These are phyloP conservation scores for Epinephelus malabaricus DNA, from an alignment of 2,797 vertebrate genomes.

Conservation along the genomic window DNA sequence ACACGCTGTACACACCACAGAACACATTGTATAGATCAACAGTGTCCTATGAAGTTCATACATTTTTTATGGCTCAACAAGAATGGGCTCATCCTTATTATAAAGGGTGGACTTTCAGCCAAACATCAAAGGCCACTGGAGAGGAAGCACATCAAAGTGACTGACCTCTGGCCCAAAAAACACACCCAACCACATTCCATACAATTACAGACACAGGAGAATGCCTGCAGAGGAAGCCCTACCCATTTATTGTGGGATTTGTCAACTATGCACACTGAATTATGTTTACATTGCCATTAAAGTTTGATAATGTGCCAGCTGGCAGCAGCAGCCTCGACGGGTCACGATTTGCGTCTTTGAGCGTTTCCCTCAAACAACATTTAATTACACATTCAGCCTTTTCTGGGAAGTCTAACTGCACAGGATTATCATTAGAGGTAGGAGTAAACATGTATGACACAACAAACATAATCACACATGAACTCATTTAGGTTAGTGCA, in stretches of 20 bases:
- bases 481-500: not conserved
- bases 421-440: constrained; percentile 14
- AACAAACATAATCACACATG: not conserved
- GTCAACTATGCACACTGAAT: constrained; percentile 43
- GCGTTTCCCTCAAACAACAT: constrained; percentile 18
- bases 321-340: constrained; percentile 13
- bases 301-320: constrained; percentile 57
- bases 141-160: constrained; percentile 79
- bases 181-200: constrained; percentile 79
- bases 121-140: constrained; percentile 75
- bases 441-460: not conserved
- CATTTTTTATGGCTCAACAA: constrained; percentile 25
- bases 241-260: constrained; percentile 54
- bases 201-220: constrained; percentile 77
- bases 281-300: constrained; percentile 56
- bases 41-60: constrained; percentile 31
- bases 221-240: constrained; percentile 61
- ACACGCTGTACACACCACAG: constrained; percentile 25
- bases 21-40: constrained; percentile 33
- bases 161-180: constrained; percentile 81
- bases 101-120: constrained; percentile 37
- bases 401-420: not conserved
- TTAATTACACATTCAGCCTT: constrained; percentile 28
- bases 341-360: constrained; percentile 9
- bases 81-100: constrained; percentile 48